Evolutionary conservation across 1,140 invertebrate genomes (phyloP), one percentile per base, ranked within the genome.

Genomic region (Drosophila erecta): DNA sequence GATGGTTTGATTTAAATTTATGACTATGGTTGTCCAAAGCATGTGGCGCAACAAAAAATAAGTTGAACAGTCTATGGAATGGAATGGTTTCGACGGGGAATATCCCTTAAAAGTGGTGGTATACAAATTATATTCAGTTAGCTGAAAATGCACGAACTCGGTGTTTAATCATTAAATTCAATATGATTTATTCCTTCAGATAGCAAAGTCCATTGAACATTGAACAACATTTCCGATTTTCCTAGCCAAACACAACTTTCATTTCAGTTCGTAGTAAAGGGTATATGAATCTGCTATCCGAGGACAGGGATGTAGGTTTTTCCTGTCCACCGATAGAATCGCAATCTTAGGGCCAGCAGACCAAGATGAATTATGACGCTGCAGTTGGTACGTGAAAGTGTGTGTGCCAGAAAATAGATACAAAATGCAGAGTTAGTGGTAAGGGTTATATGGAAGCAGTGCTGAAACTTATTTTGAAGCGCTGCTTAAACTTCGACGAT

Each of bases 1-100:
- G 61, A 57, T 41, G 43, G 43, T 66, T 83, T 85, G 81, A 85
- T 85, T 85, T 85, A 81, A 85, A 85, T 85, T 85, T 86, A 85
- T 85, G 77, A 81, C 72, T 66, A 15, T 65, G 54, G 64, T 80
- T 85, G 81, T 86, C 81, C 77, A 47, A 54, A 50, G 38, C 73
- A 80, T 54, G 76, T 71, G 81, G 66, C 67, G 59, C 70, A 27
- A 51, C 67, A 76, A 71, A 70, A 67, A 66, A 24, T 41, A 41
- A 33, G n/a, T 40, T 14, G 11, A 15, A 20, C 5, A 10, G 10
- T 11, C 30, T 8, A 30, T 12, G 14, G 37, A 38, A 12, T 15
- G 12, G 20, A 51, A 33, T 0, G 11, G 15, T 27, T 35, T 11
- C 15, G 20, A 57, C 51, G 14, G 3, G 4, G 5, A 5, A 60